phyloP scores from a whole-genome alignment of 2,888 invertebrate species.

The Agonopterix heracliana region DNA sequence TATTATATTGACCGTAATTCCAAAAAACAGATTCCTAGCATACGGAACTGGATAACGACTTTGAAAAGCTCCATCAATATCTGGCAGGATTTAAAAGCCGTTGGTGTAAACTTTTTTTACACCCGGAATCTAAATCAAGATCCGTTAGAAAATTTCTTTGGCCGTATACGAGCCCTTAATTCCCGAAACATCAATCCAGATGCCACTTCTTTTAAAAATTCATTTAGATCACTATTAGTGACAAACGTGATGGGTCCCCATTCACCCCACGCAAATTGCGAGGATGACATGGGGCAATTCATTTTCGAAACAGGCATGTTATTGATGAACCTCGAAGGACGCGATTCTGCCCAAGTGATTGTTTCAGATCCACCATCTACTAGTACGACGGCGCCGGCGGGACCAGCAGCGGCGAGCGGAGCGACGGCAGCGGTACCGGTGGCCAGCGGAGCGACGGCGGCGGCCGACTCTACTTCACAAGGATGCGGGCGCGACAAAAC shows the following conservation, averaged over 20 bases:
- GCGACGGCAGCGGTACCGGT: background rate
- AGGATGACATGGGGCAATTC: slow-evolving; percentile 1
- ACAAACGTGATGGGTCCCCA: slow-evolving; percentile 9
- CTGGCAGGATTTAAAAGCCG: slow-evolving; percentile 6
- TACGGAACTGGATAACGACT: slow-evolving; percentile 14
- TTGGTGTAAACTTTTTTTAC: slow-evolving; percentile 12
- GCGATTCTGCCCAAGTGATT: background rate
- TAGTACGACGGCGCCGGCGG: background rate
- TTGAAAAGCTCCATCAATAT: slow-evolving; percentile 12
- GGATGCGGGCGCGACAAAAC: background rate
- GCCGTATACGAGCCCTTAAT: slow-evolving; percentile 12
- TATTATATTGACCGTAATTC: slow-evolving; percentile 6
- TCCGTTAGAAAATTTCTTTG: slow-evolving; percentile 16
- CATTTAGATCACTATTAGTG: slow-evolving; percentile 14
- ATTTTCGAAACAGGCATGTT: background rate
- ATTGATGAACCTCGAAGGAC: background rate
- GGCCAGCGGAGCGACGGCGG: background rate
- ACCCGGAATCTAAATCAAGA: slow-evolving; percentile 15
- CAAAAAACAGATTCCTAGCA: slow-evolving; percentile 7
- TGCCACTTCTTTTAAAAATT: slow-evolving; percentile 10
- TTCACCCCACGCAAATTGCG: slow-evolving; percentile 7
- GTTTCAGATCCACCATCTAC: background rate
- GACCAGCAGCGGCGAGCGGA: background rate
- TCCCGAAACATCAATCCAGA: slow-evolving; percentile 15
- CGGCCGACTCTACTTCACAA: background rate